Conservation (phyloP, 2,888 invertebrate genomes). For the Leucophenga maculata region DNA sequence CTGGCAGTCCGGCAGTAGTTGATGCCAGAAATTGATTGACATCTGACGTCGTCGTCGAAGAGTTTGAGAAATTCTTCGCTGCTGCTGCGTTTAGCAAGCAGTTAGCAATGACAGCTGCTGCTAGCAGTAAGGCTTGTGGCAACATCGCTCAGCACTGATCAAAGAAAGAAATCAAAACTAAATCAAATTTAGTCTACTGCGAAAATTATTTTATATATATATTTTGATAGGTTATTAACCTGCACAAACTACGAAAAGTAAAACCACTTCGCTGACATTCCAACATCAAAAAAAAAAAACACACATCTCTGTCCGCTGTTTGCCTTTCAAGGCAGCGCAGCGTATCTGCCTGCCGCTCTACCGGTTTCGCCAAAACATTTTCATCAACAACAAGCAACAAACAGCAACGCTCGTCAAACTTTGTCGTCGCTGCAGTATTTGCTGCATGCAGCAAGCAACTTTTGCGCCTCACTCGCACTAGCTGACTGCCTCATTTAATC, state of each 20-base stretch:
- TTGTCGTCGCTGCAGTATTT: neutral
- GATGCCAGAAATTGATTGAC: conserved; percentile 26
- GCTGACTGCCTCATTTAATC: neutral
- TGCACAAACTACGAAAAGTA: conserved; percentile 17
- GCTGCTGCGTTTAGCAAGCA: conserved; percentile 37
- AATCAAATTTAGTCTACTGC: conserved; percentile 2
- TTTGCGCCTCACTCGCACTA: neutral
- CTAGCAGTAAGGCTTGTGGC: conserved; percentile 48
- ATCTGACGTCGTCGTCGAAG: conserved; percentile 29
- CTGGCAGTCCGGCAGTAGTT: conserved; percentile 38
- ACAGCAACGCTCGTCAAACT: neutral
- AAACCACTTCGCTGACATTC: conserved; percentile 20
- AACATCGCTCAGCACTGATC: conserved; percentile 65
- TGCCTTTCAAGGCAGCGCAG: conserved; percentile 40
- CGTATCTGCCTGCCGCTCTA: conserved; percentile 40
- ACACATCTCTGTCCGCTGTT: conserved; percentile 35
- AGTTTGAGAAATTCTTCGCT: conserved; percentile 14
- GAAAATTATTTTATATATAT: neutral
- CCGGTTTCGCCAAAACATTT: conserved; percentile 9
- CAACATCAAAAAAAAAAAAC: conserved; percentile 1
- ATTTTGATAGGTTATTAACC: conserved; percentile 23
- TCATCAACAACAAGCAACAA: too few relatives aligned
- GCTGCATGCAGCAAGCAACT: conserved; percentile 3
- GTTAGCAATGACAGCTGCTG: conserved; percentile 49
- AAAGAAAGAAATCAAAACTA: conserved; percentile 41